Evolutionary conservation across 2,113 vertebrate species (phyloP), one percentile per base, ranked within the genome.

Genomic region (Lasiurus borealis): DNA sequence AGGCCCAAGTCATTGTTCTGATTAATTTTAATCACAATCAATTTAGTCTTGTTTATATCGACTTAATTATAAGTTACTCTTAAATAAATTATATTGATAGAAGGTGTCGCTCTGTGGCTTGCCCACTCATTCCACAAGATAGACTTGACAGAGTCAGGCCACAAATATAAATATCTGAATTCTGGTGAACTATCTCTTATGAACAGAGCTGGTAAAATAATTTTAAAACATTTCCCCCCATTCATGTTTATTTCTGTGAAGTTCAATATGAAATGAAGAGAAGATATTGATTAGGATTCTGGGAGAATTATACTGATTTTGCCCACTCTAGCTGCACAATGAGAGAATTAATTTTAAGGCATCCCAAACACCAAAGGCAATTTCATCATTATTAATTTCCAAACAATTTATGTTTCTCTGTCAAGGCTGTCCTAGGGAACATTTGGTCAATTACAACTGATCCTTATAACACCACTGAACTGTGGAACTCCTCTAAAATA

Each of bases 231-330:
- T 64, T 62, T 89, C 91, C 62, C 12, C 3, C 29, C 40, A 85
- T 91, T 95, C 80, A 40, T n/a, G 3, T 94, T 72, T 86, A 27
- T 91, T 88, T 94, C 31, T 94, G 59, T 44, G 88, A n/a, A 86
- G 40, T 36, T 96, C 57, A 91, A 36, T 76, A 85, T 44, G 57
- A 95, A 81, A 89, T 59, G 76, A 0, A 5, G 87, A 81, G 48
- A 87, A 88, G 25, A 96, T 93, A 91, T 62, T 94, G 71, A 96
- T 97, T 93, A 96, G 54, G 29, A 75, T 95, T 52, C 50, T 62
- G 71, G 50, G 57, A 96, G 57, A 95, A 90, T 89, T 91, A 81
- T 12, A 86, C 27, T 93, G 80, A 95, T 80, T 94, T 48, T 46
- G 64, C 5, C 78, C 89, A 93, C 16, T 86, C 54, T 73, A 91